Conservation (phyloP, 2,888 invertebrate species). For the Vannuccia rotundouncinata region DNA sequence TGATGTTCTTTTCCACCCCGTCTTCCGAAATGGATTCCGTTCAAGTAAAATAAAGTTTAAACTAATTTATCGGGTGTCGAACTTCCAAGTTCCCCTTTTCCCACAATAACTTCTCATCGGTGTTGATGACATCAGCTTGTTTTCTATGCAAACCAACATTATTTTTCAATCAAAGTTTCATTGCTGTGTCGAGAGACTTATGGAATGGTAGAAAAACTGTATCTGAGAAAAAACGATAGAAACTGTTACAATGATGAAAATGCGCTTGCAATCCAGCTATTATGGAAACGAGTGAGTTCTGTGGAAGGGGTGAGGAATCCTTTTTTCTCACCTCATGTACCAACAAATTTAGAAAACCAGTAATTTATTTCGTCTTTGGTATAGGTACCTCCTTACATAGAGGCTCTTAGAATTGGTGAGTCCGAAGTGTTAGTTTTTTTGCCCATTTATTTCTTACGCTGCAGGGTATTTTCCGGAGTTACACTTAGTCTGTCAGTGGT, state of each 20-base stretch:
- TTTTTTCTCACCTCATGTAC: not conserved
- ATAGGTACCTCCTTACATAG: not conserved
- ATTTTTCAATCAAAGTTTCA: not conserved
- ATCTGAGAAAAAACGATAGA: conserved; percentile 7
- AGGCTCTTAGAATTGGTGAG: not conserved
- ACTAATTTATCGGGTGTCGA: conserved; percentile 7
- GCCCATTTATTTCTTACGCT: not conserved
- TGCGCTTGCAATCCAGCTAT: not conserved
- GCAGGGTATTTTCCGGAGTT: not conserved
- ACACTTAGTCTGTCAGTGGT: not conserved
- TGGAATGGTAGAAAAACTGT: not conserved
- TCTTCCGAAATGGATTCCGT: conserved; percentile 14
- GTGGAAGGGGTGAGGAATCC: not conserved
- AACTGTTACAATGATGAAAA: not conserved
- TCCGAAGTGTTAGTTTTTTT: not conserved
- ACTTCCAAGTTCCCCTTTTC: not conserved
- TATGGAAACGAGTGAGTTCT: not conserved
- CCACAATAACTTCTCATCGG: not conserved
- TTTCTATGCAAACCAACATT: conserved; percentile 2
- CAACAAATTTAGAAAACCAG: not conserved
- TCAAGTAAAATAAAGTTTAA: conserved; percentile 15
- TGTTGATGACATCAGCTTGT: not conserved
- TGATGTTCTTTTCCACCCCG: conserved; percentile 9
- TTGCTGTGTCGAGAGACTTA: not conserved
- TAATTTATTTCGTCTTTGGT: not conserved